A percentile compares a stretch with the other conserved stretches of the same genome.
Conservation (phyloP, 2,888 invertebrate species). For the Agapetus fuscipes region DNA sequence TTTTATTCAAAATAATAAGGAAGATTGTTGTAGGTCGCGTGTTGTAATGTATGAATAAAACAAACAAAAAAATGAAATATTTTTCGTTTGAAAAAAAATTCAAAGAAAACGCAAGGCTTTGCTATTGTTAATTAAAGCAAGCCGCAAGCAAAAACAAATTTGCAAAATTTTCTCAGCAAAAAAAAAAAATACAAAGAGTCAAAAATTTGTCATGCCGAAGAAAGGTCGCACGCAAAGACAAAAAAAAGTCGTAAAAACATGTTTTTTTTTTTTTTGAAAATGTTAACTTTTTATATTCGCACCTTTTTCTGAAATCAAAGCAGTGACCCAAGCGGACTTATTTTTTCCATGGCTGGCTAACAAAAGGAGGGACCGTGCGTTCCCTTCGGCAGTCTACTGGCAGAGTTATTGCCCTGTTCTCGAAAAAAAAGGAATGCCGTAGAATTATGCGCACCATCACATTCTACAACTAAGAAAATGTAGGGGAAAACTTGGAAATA, state of each 20-base stretch:
- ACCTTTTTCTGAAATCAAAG: slow-evolving; percentile 8
- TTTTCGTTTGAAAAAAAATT: too few species aligned
- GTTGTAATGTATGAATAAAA: too few species aligned
- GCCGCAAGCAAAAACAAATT: too few species aligned
- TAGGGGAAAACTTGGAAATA: background rate
- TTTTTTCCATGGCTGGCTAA: slow-evolving; percentile 11
- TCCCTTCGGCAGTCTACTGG: background rate
- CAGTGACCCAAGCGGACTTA: slow-evolving; percentile 12
- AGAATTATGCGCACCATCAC: background rate
- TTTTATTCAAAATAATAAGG: too few species aligned
- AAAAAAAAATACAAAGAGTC: background rate
- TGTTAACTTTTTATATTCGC: too few species aligned
- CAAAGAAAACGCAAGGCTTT: too few species aligned
- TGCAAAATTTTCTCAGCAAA: too few species aligned
- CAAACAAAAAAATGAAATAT: too few species aligned
- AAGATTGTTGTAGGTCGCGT: too few species aligned
- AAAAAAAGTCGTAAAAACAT: background rate
- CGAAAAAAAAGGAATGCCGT: background rate
- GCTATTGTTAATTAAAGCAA: too few species aligned
- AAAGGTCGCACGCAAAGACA: too few species aligned
- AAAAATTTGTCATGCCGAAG: background rate
- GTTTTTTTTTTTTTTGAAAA: slow-evolving; percentile 1
- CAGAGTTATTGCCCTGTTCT: background rate
- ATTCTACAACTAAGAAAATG: background rate
- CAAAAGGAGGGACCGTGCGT: slow-evolving; percentile 3